These are phyloP conservation scores for Stratiomys singularior DNA, from an alignment of 2,888 invertebrate genomes.

Conservation along the genomic window DNA sequence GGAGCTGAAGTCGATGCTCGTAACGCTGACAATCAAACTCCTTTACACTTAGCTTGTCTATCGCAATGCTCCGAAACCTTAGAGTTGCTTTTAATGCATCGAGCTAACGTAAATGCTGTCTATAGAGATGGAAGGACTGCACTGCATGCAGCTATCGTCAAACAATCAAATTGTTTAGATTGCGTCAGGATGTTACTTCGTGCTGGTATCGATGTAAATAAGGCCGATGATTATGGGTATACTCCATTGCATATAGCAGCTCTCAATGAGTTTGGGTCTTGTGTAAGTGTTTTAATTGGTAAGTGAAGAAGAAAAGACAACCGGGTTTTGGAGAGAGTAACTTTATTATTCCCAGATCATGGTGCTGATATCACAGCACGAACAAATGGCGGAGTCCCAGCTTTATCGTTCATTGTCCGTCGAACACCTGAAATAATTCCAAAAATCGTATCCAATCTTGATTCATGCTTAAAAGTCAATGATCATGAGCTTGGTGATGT, in stretches of 20 bases:
- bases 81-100: conserved; percentile 74
- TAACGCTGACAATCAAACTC: conserved; percentile 81
- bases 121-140: conserved; percentile 83
- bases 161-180: conserved; percentile 75
- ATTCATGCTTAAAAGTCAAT: conserved; percentile 79
- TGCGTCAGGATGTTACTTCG: conserved; percentile 74
- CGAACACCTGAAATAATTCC: conserved; percentile 85
- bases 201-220: conserved; percentile 78
- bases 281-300: conserved; percentile 75
- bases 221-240: conserved; percentile 83
- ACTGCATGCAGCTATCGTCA: conserved; percentile 82
- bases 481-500: conserved; percentile 88
- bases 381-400: conserved; percentile 84
- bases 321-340: not conserved
- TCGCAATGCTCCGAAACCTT: conserved; percentile 83
- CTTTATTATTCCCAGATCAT: conserved; percentile 67
- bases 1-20: conserved; percentile 81
- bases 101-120: conserved; percentile 73
- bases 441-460: conserved; percentile 75
- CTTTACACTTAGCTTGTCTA: conserved; percentile 84
- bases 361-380: conserved; percentile 84
- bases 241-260: conserved; percentile 86
- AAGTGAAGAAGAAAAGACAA: not conserved
- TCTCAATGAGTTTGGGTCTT: conserved; percentile 81
- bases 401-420: conserved; percentile 83